Evolutionary conservation across 1,140 invertebrate genomes (phyloP).

Genomic region (Mesaphorura yosii): DNA sequence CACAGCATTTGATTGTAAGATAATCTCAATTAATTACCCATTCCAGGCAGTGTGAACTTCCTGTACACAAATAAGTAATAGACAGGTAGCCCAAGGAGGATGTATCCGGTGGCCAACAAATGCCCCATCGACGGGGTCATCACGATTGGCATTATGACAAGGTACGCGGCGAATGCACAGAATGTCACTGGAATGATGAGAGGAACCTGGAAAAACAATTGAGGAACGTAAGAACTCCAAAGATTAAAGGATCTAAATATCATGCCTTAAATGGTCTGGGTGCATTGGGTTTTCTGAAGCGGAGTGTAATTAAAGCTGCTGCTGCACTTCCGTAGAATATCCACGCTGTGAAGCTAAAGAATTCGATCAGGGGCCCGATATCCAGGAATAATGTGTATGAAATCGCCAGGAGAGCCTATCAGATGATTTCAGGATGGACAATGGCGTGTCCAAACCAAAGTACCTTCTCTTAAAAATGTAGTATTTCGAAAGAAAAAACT

Average conservation of each 20-base stretch:
- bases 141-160: slow-evolving; percentile 44
- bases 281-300: slow-evolving; percentile 73
- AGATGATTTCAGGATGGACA: no score
- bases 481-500: neutral
- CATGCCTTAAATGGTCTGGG: slow-evolving; percentile 69
- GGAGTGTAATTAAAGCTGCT: slow-evolving; percentile 74
- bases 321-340: slow-evolving; percentile 87
- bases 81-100: slow-evolving; percentile 41
- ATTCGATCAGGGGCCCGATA: slow-evolving; percentile 81
- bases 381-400: slow-evolving; percentile 79
- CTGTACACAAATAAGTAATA: slow-evolving; percentile 44
- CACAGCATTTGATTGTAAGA: neutral
- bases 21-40: slow-evolving; percentile 24
- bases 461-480: neutral
- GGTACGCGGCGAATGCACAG: slow-evolving; percentile 39
- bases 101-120: slow-evolving; percentile 42
- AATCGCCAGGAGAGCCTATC: slow-evolving; percentile 37
- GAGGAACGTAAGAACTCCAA: no score
- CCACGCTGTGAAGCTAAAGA: slow-evolving; percentile 92
- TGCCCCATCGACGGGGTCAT: slow-evolving; percentile 37
- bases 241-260: neutral
- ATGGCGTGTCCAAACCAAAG: neutral
- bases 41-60: slow-evolving; percentile 33
- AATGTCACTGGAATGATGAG: slow-evolving; percentile 42
- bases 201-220: slow-evolving; percentile 37